Evolutionary conservation across 2,888 invertebrate species (phyloP).

Genomic region (Caenorhabditis wallacei): DNA sequence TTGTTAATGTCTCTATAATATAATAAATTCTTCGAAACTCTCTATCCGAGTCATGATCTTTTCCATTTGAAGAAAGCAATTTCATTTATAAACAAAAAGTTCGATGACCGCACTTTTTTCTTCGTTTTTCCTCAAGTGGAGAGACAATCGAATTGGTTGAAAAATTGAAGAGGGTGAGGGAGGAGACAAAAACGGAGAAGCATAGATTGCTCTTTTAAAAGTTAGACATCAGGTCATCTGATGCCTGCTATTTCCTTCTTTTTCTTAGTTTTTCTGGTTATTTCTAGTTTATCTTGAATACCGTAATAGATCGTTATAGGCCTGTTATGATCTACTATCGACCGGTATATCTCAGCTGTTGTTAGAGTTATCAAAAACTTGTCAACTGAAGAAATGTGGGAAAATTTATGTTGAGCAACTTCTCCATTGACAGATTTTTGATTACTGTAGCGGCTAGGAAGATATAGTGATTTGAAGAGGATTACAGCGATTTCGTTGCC

Average conservation of each 20-base stretch:
- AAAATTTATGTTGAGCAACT: too few species aligned
- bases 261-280: background rate
- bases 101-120: slow-evolving; percentile 42
- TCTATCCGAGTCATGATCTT: background rate
- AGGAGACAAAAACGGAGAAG: background rate
- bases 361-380: too few species aligned
- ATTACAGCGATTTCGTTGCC: too few species aligned
- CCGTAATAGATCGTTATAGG: too few species aligned
- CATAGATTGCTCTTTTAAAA: slow-evolving; percentile 37
- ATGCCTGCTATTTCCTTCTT: background rate
- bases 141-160: slow-evolving; percentile 35
- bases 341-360: too few species aligned
- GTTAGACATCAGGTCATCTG: background rate
- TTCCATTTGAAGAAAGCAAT: slow-evolving; percentile 30
- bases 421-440: too few species aligned
- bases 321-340: too few species aligned
- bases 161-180: slow-evolving; percentile 20
- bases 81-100: slow-evolving; percentile 58
- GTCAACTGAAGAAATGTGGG: too few species aligned
- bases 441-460: too few species aligned
- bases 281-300: background rate
- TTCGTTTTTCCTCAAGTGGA: slow-evolving; percentile 28
- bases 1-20: background rate
- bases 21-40: slow-evolving; percentile 27
- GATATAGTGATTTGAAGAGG: too few species aligned